Percentiles rank a stretch among this genome's conserved stretches.
These are phyloP conservation scores for Lophochroa leadbeateri DNA, from an alignment of 2,113 vertebrate species.

Conservation along the genomic window DNA sequence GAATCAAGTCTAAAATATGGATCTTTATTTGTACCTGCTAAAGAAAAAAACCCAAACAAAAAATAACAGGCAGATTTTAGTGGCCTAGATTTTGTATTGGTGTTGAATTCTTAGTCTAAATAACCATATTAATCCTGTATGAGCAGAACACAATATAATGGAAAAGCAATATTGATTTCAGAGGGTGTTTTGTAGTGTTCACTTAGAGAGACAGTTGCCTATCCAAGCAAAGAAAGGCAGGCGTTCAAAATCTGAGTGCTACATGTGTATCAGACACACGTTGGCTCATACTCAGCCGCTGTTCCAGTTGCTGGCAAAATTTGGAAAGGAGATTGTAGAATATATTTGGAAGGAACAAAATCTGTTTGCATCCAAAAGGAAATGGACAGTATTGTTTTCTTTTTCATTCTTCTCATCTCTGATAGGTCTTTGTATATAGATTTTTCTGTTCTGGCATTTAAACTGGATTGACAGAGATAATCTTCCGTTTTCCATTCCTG, in stretches of 20 bases:
- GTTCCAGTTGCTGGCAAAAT: neutral
- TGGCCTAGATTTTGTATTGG: neutral
- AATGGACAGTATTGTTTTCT: neutral
- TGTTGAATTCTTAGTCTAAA: neutral
- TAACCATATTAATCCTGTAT: neutral
- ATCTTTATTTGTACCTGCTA: neutral
- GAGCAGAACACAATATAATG: neutral
- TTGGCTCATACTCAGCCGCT: neutral
- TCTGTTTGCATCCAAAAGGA: neutral
- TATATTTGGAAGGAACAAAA: neutral
- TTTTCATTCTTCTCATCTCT: constrained; percentile 2
- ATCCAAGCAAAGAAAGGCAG: neutral
- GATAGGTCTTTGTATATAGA: neutral
- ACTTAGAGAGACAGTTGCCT: neutral
- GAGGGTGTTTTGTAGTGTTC: neutral
- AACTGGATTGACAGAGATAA: neutral
- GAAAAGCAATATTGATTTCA: neutral
- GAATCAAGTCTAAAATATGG: neutral
- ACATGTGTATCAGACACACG: neutral
- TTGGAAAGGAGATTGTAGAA: neutral
- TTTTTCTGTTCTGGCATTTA: neutral
- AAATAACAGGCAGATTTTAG: neutral
- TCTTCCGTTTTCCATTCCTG: neutral
- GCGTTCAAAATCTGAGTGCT: neutral
- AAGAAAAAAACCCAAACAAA: neutral